phyloP scores from a whole-genome alignment of 2,888 invertebrate species.

The Dicranocentrus wangi region DNA sequence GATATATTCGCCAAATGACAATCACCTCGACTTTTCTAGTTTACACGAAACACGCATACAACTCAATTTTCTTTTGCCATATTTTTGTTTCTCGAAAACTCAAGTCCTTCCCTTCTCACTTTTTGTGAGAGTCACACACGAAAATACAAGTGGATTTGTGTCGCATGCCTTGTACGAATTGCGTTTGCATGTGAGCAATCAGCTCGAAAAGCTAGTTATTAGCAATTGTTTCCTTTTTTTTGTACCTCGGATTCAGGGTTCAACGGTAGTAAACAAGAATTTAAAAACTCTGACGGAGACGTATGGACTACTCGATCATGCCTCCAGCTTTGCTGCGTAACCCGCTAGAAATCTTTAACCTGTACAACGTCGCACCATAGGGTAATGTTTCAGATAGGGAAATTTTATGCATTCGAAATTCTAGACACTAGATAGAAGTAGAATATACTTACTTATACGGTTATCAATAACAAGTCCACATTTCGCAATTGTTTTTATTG shows the following conservation, averaged over 20 bases:
- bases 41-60: slow-evolving; percentile 5
- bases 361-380: too few relatives aligned
- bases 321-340: too few relatives aligned
- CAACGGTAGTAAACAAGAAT: neutral
- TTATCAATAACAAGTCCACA: too few relatives aligned
- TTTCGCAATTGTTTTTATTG: too few relatives aligned
- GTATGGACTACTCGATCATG: neutral
- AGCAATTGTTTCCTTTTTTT: neutral
- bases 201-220: neutral
- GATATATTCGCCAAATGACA: too few relatives aligned
- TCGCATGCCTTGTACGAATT: neutral
- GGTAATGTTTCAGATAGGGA: too few relatives aligned
- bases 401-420: too few relatives aligned
- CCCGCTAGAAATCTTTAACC: too few relatives aligned
- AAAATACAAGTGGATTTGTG: neutral
- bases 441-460: too few relatives aligned
- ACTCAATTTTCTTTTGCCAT: slow-evolving; percentile 21
- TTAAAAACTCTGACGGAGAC: neutral
- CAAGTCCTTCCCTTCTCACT: neutral
- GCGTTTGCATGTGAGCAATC: neutral
- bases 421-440: too few relatives aligned
- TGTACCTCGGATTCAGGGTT: neutral
- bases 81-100: neutral
- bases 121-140: neutral
- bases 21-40: too few relatives aligned